phyloP scores from a whole-genome alignment of 1,140 invertebrate genomes.

The Eurosta solidaginis region DNA sequence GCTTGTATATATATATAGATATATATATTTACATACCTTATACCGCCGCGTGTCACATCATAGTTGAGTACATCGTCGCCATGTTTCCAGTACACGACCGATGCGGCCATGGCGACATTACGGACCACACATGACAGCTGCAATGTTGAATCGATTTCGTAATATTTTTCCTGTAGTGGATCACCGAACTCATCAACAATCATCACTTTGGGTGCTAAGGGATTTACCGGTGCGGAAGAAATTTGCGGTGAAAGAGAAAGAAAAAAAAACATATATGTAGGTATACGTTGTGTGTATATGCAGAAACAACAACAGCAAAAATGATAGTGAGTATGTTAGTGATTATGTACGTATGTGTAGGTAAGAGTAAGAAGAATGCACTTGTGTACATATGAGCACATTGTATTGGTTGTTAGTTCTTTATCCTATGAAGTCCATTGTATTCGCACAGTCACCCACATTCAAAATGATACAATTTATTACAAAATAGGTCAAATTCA shows the following conservation, averaged over 20 bases:
- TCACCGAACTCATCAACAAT: slow-evolving; percentile 75
- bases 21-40: slow-evolving; percentile 64
- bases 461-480: too few species aligned
- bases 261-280: too few species aligned
- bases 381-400: too few species aligned
- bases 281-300: background rate
- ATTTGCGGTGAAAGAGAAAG: background rate
- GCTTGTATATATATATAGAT: background rate
- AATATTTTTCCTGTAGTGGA: slow-evolving; percentile 73
- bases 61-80: slow-evolving; percentile 73
- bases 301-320: too few species aligned
- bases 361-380: too few species aligned
- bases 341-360: too few species aligned
- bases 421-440: too few species aligned
- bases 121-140: slow-evolving; percentile 74
- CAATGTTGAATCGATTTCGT: slow-evolving; percentile 77
- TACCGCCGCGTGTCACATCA: slow-evolving; percentile 74
- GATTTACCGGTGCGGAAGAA: background rate
- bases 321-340: too few species aligned
- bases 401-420: too few species aligned
- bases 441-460: too few species aligned
- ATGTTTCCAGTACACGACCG: slow-evolving; percentile 73
- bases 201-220: slow-evolving; percentile 73
- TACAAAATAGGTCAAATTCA: too few species aligned
- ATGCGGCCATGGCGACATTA: slow-evolving; percentile 71